These are phyloP conservation scores for Prolemur simus DNA, from an alignment of 2,113 vertebrate genomes.

Conservation along the genomic window DNA sequence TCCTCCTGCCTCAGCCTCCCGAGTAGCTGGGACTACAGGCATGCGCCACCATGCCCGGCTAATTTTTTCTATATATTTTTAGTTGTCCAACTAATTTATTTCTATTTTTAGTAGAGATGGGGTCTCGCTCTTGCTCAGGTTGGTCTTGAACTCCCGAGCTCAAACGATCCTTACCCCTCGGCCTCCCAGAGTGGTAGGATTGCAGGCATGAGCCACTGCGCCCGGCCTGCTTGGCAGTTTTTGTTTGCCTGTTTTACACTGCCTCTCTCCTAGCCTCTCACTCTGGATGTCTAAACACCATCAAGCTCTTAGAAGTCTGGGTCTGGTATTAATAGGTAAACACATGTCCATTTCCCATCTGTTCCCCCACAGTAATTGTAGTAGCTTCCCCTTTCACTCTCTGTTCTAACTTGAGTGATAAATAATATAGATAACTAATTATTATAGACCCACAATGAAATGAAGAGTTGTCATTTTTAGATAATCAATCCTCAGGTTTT, in stretches of 20 bases:
- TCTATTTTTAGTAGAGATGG: too few species aligned
- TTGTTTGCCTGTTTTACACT: not conserved
- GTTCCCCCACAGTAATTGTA: not conserved
- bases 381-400: not conserved
- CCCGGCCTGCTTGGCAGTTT: not conserved
- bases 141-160: too few species aligned
- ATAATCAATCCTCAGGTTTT: not conserved
- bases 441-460: not conserved
- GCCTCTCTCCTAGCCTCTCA: not conserved
- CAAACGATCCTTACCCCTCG: too few species aligned
- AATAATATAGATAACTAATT: not conserved
- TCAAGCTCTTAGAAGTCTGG: not conserved
- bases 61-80: too few species aligned
- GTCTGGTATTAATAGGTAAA: not conserved
- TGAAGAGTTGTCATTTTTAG: not conserved
- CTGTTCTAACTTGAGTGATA: not conserved
- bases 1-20: too few species aligned
- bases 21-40: too few species aligned
- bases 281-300: not conserved
- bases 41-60: too few species aligned
- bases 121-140: too few species aligned
- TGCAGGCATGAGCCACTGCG: too few species aligned
- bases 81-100: too few species aligned
- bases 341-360: not conserved
- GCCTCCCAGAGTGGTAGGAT: too few species aligned